Evolutionary conservation across 2,797 vertebrate species (phyloP).

Genomic region (Halcyon chelicuti): DNA sequence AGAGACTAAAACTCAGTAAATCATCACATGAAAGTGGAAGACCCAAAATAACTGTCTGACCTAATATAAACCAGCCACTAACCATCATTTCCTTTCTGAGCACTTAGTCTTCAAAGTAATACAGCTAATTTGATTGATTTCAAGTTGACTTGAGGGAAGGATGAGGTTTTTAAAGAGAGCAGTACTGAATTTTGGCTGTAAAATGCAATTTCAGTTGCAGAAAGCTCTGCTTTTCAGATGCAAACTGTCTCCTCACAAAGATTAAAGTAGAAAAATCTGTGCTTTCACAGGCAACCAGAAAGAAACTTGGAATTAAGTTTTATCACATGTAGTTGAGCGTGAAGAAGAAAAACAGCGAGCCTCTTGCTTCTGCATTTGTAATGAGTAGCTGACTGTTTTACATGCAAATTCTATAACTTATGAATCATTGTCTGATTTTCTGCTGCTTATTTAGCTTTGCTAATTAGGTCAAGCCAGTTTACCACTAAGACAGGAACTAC

Average conservation of each 20-base stretch:
- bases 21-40: neutral
- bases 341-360: constrained; percentile 35
- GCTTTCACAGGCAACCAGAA: constrained; percentile 42
- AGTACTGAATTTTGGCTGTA: constrained; percentile 10
- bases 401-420: constrained; percentile 69
- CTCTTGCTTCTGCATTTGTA: constrained; percentile 58
- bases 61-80: neutral
- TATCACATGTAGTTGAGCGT: constrained; percentile 63
- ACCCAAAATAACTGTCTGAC: neutral
- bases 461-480: constrained; percentile 68
- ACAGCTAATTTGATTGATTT: neutral
- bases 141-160: constrained; percentile 2
- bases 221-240: constrained; percentile 65
- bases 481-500: constrained; percentile 49
- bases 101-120: neutral
- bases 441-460: constrained; percentile 54
- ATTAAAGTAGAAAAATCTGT: constrained; percentile 29
- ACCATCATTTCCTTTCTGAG: neutral
- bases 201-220: constrained; percentile 15
- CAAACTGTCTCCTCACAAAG: constrained; percentile 40
- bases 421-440: constrained; percentile 63
- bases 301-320: constrained; percentile 62
- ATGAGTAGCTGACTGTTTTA: constrained; percentile 60
- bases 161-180: neutral
- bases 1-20: neutral